Percentiles rank a stretch among this genome's conserved stretches.
Evolutionary conservation across 2,113 vertebrate species (phyloP).

Genomic region (Strigops habroptila): DNA sequence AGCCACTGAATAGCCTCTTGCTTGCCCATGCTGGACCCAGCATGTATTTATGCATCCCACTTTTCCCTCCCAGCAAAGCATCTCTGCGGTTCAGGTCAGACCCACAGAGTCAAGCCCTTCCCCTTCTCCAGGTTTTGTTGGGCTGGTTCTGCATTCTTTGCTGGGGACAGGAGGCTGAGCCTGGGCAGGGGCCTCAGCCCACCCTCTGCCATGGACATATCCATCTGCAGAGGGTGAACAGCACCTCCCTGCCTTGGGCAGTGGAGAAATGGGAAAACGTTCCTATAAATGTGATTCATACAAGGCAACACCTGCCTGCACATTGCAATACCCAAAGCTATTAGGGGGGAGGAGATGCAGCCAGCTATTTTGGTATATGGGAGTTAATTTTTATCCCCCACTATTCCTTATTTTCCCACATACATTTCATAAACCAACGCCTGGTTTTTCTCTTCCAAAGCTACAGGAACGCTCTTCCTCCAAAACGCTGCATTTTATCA

Average conservation of each 20-base stretch:
- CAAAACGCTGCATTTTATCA: not conserved
- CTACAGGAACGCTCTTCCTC: not conserved
- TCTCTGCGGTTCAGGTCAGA: fast-evolving
- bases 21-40: not conserved
- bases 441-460: not conserved
- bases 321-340: slow-evolving; percentile 2
- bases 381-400: not conserved
- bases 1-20: not conserved
- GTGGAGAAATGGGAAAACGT: slow-evolving; percentile 59
- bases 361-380: not conserved
- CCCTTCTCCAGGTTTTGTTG: not conserved
- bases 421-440: not conserved
- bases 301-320: slow-evolving; percentile 5
- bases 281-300: slow-evolving; percentile 59
- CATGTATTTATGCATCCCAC: not conserved
- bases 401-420: not conserved
- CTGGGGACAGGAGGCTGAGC: not conserved
- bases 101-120: not conserved
- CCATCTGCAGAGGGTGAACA: slow-evolving; percentile 37
- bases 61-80: not conserved
- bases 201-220: not conserved
- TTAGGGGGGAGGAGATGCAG: not conserved
- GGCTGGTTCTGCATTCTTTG: not conserved
- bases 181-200: not conserved
- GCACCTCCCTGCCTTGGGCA: slow-evolving; percentile 47